Base-by-base conservation (phyloP, 92 coral and sea anemone species). In the Plumapathes pennacea region DNA sequence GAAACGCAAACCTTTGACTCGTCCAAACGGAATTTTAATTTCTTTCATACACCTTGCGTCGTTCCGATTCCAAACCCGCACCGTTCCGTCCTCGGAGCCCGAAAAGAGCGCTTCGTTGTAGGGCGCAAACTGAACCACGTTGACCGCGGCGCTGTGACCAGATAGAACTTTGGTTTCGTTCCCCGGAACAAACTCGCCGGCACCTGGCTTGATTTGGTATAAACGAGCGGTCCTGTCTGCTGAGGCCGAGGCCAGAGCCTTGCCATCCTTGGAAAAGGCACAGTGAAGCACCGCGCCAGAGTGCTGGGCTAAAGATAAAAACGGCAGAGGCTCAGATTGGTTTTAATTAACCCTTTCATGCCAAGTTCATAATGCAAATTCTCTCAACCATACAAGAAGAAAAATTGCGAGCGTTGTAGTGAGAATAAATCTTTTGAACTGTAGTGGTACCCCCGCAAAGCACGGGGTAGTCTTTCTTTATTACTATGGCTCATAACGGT, bases 171-270 rank as follows among this genome's bases (percentile, higher is more conserved):
- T 67, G 10, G 81, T 77, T n/a, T 94, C 95, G 0, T 54, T 58
- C 2, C 99, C 99, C 1, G 83, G 89, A 4, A 94, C 95, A 50
- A 94, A 88, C 53, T 89, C 96, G 0, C 99, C 99, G 3, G 89
- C 63, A 6, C 96, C 99, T 1, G 96, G 89, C 13, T 72, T 81
- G 50, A 94, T 88, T 54, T 76, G 76, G 69, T 75, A 72, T 1
- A 82, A 61, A 8, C 99, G 84, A 4, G 80, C 81, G 18, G 90
- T 88, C 32, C 50, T 74, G 62, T 94, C 99, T 20, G 43, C 65
- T 11, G 99, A 94, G 15, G 82, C 83, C 10, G 96, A 67, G 11
- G 96, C 99, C 21, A 94, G 74, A 15, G 70, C 53, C 5, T 68
- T 67, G 25, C 99, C 99, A 57, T 85, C 86, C 45, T 76, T 81